Evolutionary conservation across 2,113 vertebrate species (phyloP), one percentile per base, ranked within the genome.

Genomic region (Nestor notabilis): DNA sequence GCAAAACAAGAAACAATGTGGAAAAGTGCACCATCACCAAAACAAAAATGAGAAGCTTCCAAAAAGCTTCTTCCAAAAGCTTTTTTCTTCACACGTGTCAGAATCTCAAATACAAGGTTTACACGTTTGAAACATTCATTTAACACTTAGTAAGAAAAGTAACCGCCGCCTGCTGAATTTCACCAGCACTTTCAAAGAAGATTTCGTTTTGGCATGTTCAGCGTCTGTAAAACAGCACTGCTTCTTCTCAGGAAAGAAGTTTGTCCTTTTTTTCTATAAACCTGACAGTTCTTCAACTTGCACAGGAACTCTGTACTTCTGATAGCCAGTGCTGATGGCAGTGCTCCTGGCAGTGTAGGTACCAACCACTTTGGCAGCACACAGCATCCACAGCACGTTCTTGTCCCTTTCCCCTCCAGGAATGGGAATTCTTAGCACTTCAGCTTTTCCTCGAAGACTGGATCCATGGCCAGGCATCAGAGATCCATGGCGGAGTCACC

Each of bases 371-470:
- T 9, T 3, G 5, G 56, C 20, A n/a, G 24, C 10, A 2, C 2
- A 2, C 3, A 10, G 55, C 4, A 3, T 8, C 71, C 68, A 13
- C 0, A 3, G 49, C 83, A 75, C 0, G 3, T 3, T 27, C 53
- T 39, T 17, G 2, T 12, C 61, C n/a, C 77, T 13, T 29, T 55
- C 28, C n/a, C 11, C 24, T 37, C 17, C 28, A n/a, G 37, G 47
- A 63, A 68, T 0, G 7, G 41, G 46, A 17, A 39, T 28, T 3
- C 18, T 18, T 52, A 63, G 52, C 58, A 29, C 53, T 37, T 44
- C 69, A 33, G 61, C 49, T 61, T 16, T n/a, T 94, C 49, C 61
- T 8, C 24, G 13, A 39, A 53, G 53, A 53, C 10, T 5, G 2
- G 31, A 83, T 6, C 66, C 39, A 17, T 5, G 15, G 64, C 7